Evolutionary conservation across 2,888 invertebrate species (phyloP), one percentile per base, ranked within the genome.

Genomic region (Gibbula magus): DNA sequence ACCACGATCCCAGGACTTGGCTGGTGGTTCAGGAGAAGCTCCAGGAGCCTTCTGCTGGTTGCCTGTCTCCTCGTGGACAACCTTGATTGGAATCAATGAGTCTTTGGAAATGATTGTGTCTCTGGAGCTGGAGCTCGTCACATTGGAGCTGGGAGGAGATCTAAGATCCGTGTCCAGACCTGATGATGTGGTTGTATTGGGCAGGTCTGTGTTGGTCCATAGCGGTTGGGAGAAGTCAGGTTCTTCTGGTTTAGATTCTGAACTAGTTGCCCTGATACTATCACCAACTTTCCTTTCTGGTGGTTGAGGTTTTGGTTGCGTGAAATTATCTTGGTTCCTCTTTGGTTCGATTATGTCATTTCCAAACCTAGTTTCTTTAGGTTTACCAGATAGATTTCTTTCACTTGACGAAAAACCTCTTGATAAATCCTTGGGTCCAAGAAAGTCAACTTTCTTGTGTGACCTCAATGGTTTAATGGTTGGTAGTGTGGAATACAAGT

Each of bases 381-480:
- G 20, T 70, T 39, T n/a, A 70, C 35, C 70, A 20, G 39, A 25
- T 56, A 22, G 22, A 56, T 56, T 32, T 70, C 77, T 39, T 29
- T 61, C 77, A 77, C 66, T 77, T 22, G 66, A 35, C 13, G 70
- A 70, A 29, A 70, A 32, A 35, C 35, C 35, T 20, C 35, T 39
- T 70, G 20, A 20, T 35, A 10, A 20, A 39, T 70, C 70, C n/a
- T 70, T 70, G n/a, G 35, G 29, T n/a, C 70, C 70, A 13, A 53
- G 29, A 75, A 75, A 73, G n/a, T 78, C 78, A 35, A 78, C 73
- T 54, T 73, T 78, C 54, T 67, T 79, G 22, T 83, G 77, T 32
- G 84, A 82, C 39, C 84, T 81, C 10, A 87, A 79, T 32, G 86
- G 86, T 75, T 84, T 86, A 22, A 88, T 87, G 53, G 85, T 85